Percentiles rank a stretch among this genome's conserved stretches.
phyloP scores from a whole-genome alignment of 2,113 vertebrate species.

The Alouatta palliata region DNA sequence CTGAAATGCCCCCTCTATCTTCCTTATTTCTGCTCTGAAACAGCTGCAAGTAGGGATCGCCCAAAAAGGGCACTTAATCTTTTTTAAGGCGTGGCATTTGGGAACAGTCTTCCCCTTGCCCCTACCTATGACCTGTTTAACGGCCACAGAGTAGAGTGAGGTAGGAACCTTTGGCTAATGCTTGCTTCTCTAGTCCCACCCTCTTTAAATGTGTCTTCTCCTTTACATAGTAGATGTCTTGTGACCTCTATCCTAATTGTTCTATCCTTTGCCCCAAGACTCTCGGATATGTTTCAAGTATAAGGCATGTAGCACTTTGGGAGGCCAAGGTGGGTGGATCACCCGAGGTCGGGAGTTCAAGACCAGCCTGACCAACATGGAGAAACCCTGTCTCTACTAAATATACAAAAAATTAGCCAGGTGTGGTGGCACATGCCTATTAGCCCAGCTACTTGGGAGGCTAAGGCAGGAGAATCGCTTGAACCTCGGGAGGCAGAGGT shows the following conservation, averaged over 20 bases:
- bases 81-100: not conserved
- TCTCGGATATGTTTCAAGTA: not conserved
- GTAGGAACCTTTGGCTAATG: not conserved
- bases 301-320: too few relatives aligned
- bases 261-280: not conserved
- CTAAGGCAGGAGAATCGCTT: too few relatives aligned
- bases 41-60: not conserved
- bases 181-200: not conserved
- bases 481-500: too few relatives aligned
- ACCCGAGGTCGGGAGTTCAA: too few relatives aligned
- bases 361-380: too few relatives aligned
- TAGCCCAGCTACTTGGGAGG: too few relatives aligned
- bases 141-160: not conserved
- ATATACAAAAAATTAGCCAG: too few relatives aligned
- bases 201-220: not conserved
- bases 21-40: constrained; percentile 7
- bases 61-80: not conserved
- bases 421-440: too few relatives aligned
- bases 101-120: not conserved
- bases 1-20: not conserved
- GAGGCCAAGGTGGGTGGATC: too few relatives aligned
- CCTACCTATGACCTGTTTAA: not conserved
- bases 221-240: not conserved
- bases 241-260: not conserved
- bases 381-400: too few relatives aligned